Evolutionary conservation across 2,113 vertebrate species (phyloP), one percentile per base, ranked within the genome.

Genomic region (Daphoenositta chrysoptera): DNA sequence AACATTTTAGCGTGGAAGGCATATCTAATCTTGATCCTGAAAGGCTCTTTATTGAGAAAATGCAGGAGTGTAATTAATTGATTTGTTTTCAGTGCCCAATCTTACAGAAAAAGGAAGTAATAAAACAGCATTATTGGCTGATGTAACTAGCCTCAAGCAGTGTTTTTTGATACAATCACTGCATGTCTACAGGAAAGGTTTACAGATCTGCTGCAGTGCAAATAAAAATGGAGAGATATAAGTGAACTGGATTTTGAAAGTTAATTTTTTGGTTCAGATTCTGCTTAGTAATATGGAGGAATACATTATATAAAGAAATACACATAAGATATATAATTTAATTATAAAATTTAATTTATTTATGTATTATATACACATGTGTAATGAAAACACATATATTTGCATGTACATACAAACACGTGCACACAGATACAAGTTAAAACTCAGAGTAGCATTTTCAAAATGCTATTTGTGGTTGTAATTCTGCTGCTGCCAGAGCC

Each of bases 21-120:
- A 31, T 78, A 70, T 81, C 69, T 93, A 47, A 80, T 94, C 83
- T 85, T 45, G 20, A 95, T 96, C 51, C 83, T 83, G 56, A 77
- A 82, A 83, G 56, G 51, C 22, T 71, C 40, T 78, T 75, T 73
- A 92, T 77, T 56, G 88, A 80, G 60, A 73, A 93, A 80, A 86
- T n/a, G 17, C 63, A 73, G 56, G 40, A 53, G 15, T 75, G 58
- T 70, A 86, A 85, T 80, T 90, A 92, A 89, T 50, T 72, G 23
- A 65, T 66, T 63, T 80, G 28, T 42, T 91, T 91, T 82, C 2
- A 1, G 47, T 87, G 31, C 40, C 28, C 5, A 6, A 6, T 64
- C 53, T 85, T n/a, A 50, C 37, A 68, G 60, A 77, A 86, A 88
- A 87, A 65, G 9, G 24, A 81, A 70, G 65, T 65, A 93, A 63